Conservation (phyloP, 2,797 vertebrate species). For the Meda fulgida region DNA sequence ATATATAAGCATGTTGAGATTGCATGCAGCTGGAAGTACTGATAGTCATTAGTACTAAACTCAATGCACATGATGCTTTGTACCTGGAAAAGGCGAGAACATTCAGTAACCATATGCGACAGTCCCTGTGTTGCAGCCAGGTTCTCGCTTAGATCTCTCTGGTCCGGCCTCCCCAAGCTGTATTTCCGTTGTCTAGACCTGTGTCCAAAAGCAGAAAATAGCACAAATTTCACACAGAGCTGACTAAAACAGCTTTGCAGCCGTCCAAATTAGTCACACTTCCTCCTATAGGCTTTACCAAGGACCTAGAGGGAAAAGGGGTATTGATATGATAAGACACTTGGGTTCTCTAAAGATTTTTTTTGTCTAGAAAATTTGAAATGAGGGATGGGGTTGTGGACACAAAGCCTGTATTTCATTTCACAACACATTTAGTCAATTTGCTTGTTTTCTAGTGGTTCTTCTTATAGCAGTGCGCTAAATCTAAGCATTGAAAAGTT, state of each 20-base stretch:
- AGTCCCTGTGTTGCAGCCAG: conserved; percentile 88
- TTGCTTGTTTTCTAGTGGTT: conserved; percentile 9
- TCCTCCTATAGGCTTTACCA: not conserved
- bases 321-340: not conserved
- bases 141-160: conserved; percentile 87
- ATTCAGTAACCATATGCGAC: conserved; percentile 86
- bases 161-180: conserved; percentile 86
- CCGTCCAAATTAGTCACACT: conserved; percentile 19
- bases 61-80: not conserved
- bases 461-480: not conserved
- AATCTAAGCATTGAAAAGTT: conserved; percentile 26
- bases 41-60: not conserved
- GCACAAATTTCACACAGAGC: not conserved
- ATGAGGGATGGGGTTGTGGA: conserved; percentile 3
- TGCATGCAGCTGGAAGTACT: conserved; percentile 16
- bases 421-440: not conserved
- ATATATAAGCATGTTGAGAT: not conserved
- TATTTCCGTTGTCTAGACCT: conserved; percentile 84
- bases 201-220: conserved; percentile 33
- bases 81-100: conserved; percentile 81
- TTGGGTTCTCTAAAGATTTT: not conserved
- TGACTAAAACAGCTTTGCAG: not conserved
- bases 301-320: not conserved
- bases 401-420: not conserved
- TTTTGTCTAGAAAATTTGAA: conserved; percentile 10